These are phyloP conservation scores for Grallaria varia DNA, from an alignment of 2,113 vertebrate species.

Conservation along the genomic window DNA sequence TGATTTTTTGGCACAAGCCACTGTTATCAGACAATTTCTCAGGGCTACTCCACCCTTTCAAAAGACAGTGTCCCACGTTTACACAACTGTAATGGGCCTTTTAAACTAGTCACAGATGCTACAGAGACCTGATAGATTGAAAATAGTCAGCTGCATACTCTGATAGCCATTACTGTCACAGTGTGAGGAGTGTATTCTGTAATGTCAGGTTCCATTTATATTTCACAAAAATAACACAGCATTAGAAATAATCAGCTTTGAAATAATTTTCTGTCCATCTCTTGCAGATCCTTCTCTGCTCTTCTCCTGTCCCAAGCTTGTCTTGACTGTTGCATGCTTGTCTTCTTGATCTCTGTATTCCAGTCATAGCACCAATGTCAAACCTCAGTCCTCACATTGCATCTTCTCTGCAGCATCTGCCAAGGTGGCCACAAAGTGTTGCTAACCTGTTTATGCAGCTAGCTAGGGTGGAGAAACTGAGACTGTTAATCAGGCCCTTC, in stretches of 20 bases:
- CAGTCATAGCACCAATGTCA: background rate
- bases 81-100: background rate
- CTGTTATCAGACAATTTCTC: background rate
- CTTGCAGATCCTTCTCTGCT: background rate
- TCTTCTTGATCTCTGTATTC: background rate
- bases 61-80: background rate
- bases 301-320: background rate
- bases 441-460: background rate
- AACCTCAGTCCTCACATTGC: background rate
- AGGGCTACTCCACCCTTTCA: background rate
- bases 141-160: constrained; percentile 18
- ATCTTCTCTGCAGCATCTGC: background rate
- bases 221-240: background rate
- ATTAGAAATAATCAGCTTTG: background rate
- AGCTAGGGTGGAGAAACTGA: background rate
- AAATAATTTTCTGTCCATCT: background rate
- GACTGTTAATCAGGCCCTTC: background rate
- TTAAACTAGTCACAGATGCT: background rate
- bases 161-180: constrained; percentile 6
- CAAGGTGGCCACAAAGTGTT: background rate
- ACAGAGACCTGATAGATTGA: background rate
- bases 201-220: background rate
- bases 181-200: background rate
- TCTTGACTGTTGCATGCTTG: background rate
- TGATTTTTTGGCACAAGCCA: background rate